Evolutionary conservation across 2,113 vertebrate species (phyloP), one percentile per base, ranked within the genome.

Genomic region (Orthochromis malagaraziensis): DNA sequence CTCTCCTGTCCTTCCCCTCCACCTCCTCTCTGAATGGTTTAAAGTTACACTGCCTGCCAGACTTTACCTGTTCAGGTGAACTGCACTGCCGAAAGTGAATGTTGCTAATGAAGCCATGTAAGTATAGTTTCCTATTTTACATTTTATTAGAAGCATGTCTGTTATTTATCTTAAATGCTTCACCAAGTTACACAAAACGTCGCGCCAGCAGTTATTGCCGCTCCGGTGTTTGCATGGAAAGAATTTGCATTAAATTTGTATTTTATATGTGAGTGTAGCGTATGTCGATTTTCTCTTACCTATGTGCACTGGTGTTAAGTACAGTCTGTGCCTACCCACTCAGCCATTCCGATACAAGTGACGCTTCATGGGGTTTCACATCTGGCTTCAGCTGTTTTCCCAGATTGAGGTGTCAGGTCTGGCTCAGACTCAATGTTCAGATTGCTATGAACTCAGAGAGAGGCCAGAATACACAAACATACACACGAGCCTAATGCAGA

Each of bases 31-130:
- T 88, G 82, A 79, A 9, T 19, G 90, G 92, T 93, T 86, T 95
- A 93, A 63, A 45, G 84, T 95, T 96, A 93, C 94, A 90, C 84
- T 89, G 89, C 84, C 55, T 81, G 83, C 24, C 7, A 54, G 79
- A 88, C 88, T 91, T 90, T 94, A 96, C 96, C 95, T 97, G 95
- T 73, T 31, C 92, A 95, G 96, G 94, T 95, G 89, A 95, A 60
- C 82, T 31, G 65, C 88, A 16, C 40, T 58, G 55, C 38, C 68
- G 86, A 93, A 91, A 90, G 87, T 63, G 49, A 90, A 79, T 54
- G 17, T 68, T 53, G 35, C 55, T 86, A 73, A 87, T 68, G 82
- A 89, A 90, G 85, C 65, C 75, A 68, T 65, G 95, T 96, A 91
- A 94, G 93, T 95, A 81, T 3, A 68, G 5, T 55, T 82, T 86